Evolutionary conservation across 2,113 vertebrate genomes (phyloP).

Genomic region (Crotalus viridis): DNA sequence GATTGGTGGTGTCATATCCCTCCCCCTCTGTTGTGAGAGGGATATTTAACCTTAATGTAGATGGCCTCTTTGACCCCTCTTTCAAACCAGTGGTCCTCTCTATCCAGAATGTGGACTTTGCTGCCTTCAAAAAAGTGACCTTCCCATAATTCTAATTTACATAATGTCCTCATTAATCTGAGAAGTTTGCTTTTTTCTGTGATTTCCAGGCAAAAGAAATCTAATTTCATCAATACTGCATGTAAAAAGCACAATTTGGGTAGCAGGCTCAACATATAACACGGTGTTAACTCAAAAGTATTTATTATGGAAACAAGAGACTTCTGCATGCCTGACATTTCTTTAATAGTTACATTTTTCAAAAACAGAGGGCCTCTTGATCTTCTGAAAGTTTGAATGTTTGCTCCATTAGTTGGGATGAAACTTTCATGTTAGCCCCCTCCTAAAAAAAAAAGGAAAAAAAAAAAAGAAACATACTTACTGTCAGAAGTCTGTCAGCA

Average conservation of each 20-base stretch:
- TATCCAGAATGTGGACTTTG: neutral
- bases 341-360: fast-evolving
- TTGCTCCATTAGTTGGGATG: neutral
- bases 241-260: neutral
- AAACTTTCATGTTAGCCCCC: neutral
- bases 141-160: neutral
- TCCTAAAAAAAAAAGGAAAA: neutral
- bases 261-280: neutral
- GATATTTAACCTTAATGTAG: neutral
- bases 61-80: neutral
- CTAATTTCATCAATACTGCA: neutral
- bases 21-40: neutral
- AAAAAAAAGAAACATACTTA: slow-evolving; percentile 66
- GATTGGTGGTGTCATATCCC: neutral
- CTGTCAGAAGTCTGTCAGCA: slow-evolving; percentile 90
- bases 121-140: neutral
- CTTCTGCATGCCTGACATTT: neutral
- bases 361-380: neutral
- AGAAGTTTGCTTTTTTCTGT: neutral
- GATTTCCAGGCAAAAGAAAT: neutral
- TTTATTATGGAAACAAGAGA: neutral
- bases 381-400: neutral
- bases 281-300: neutral
- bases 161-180: neutral
- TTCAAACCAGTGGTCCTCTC: neutral